Base-by-base conservation (phyloP, 2,113 vertebrate genomes). In the Daubentonia madagascariensis region DNA sequence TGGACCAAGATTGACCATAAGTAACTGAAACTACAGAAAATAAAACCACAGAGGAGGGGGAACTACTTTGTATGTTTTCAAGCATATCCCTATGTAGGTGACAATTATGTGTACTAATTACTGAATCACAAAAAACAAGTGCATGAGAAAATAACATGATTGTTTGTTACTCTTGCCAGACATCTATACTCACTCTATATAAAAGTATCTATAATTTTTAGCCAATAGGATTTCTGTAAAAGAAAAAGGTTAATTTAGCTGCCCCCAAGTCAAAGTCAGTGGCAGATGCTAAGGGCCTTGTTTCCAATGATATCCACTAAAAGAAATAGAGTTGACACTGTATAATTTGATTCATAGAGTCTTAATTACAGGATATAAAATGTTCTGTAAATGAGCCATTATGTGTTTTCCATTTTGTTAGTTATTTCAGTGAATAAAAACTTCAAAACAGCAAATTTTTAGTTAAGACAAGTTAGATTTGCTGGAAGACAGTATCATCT, bases 281-380 rank as follows among this genome's bases (percentile, higher is more conserved):
- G 80, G 52, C 83, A 97, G 80, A 96, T 92, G 65, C 75, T 95
- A 93, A 94, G 52, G 30, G 40, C 48, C 76, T 92, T 79, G 81
- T 96, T 96, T 96, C 57, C 84, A 83, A 2, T 84, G 52, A 88
- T 92, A 92, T 90, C 86, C 96, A 61, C 43, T 87, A 67, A 91
- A 94, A 80, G 52, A 87, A 96, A 87, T 85, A 85, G 72, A 94
- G 72, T 72, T 96, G 85, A 97, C 96, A 91, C 50, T 54, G 40
- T 65, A 78, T 91, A 91, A 87, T 94, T 97, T 97, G 93, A 98
- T 92, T 97, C 85, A 94, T 57, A 94, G 81, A 93, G 52, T 93
- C 93, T 98, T 97, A 98, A 97, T 97, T 97, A 95, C n/a, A 96
- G 75, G 84, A 90, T 92, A 97, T 89, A 96, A 97, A 97, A 97